phyloP scores from a whole-genome alignment of 2,113 vertebrate species.

The Vidua chalybeata region DNA sequence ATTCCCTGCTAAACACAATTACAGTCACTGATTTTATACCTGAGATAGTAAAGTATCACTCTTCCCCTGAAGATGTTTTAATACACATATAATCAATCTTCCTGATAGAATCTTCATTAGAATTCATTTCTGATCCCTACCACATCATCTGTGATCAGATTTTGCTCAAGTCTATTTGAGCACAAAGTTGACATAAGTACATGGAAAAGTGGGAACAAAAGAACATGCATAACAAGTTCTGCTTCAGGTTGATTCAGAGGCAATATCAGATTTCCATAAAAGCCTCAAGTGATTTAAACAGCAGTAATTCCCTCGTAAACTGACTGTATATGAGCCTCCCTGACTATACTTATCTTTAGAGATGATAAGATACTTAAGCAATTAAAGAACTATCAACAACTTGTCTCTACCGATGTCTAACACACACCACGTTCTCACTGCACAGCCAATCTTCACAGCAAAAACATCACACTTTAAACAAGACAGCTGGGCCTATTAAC shows the following conservation, averaged over 20 bases:
- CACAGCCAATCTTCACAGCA: neutral
- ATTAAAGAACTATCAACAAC: constrained; percentile 15
- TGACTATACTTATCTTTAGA: constrained; percentile 13
- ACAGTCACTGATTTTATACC: neutral
- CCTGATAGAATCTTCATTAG: neutral
- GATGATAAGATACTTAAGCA: neutral
- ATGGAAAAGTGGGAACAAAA: neutral
- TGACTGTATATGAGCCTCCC: neutral
- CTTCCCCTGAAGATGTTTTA: neutral
- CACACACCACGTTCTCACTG: neutral
- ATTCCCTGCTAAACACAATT: neutral
- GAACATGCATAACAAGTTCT: neutral
- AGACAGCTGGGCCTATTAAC: neutral
- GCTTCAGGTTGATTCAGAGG: neutral
- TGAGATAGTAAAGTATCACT: neutral
- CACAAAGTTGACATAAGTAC: neutral
- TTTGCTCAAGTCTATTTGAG: neutral
- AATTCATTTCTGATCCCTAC: neutral
- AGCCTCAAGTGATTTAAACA: neutral
- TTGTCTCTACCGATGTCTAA: neutral
- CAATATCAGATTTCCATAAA: constrained; percentile 31
- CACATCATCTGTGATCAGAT: neutral
- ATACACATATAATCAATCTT: neutral
- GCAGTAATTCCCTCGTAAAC: constrained; percentile 20
- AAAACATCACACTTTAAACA: neutral